Conservation (phyloP, 1,140 invertebrate genomes). For the Schlechtendalia chinensis region DNA sequence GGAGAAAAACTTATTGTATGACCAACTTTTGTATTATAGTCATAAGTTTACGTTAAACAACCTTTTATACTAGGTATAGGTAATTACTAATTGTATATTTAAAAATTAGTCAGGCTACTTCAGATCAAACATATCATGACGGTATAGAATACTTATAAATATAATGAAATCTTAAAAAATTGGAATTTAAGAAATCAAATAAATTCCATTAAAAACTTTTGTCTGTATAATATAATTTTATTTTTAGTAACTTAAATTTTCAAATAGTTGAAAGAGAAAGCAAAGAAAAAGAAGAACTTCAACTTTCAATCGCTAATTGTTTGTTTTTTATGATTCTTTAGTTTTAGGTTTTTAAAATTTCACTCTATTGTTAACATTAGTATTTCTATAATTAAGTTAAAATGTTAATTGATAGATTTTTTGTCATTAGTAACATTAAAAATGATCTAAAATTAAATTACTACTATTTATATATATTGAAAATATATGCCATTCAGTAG, state of each 20-base stretch:
- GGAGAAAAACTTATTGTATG: background rate
- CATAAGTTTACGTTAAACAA: background rate
- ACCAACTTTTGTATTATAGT: background rate
- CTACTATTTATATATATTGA: background rate
- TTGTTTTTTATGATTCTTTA: background rate
- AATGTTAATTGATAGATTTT: background rate
- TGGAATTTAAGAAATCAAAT: background rate
- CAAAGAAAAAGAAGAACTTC: too few species aligned
- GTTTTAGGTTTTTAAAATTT: background rate
- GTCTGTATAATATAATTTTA: background rate
- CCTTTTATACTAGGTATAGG: background rate
- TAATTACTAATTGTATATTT: conserved; percentile 15
- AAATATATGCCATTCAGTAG: background rate
- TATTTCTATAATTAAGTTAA: background rate
- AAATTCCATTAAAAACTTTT: too few species aligned
- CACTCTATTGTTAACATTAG: background rate
- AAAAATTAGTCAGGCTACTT: background rate
- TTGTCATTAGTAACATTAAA: background rate
- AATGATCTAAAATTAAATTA: background rate
- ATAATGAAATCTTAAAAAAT: background rate
- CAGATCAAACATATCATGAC: conserved; percentile 33
- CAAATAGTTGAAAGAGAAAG: too few species aligned
- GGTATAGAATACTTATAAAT: background rate
- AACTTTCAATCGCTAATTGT: too few species aligned
- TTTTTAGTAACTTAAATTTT: background rate